Evolutionary conservation across 2,888 invertebrate species (phyloP).

Genomic region (Ectropis crepuscularia): DNA sequence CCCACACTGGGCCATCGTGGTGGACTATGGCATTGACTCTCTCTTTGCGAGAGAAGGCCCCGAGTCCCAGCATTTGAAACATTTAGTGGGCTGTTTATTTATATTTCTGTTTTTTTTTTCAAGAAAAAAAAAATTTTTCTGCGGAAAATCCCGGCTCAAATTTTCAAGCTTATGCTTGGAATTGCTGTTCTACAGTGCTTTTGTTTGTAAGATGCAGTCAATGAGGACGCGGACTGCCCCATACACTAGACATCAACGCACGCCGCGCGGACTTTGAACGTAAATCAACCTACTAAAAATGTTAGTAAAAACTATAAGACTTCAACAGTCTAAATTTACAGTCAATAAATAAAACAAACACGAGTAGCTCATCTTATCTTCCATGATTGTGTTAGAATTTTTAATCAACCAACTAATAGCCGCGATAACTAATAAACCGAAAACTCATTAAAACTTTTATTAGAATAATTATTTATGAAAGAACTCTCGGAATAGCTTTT

Average conservation of each 20-base stretch:
- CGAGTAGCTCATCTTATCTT: neutral
- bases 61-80: too few species aligned
- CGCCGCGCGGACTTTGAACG: slow-evolving; percentile 33
- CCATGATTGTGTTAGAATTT: neutral
- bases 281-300: slow-evolving; percentile 54
- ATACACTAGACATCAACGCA: slow-evolving; percentile 41
- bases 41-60: too few species aligned
- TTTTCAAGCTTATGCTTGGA: too few species aligned
- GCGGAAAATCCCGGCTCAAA: too few species aligned
- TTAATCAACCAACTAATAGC: neutral
- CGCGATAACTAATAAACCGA: neutral
- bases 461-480: neutral
- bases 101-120: too few species aligned
- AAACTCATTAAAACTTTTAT: neutral
- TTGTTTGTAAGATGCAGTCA: neutral
- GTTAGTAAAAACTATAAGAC: neutral
- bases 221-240: slow-evolving; percentile 13
- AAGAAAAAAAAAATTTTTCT: too few species aligned
- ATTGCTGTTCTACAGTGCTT: too few species aligned
- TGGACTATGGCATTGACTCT: too few species aligned
- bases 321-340: slow-evolving; percentile 7
- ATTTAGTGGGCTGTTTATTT: too few species aligned
- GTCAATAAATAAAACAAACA: slow-evolving; percentile 4
- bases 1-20: too few species aligned
- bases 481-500: neutral